Evolutionary conservation across 1,140 invertebrate genomes (phyloP).

Genomic region (Ips typographus): DNA sequence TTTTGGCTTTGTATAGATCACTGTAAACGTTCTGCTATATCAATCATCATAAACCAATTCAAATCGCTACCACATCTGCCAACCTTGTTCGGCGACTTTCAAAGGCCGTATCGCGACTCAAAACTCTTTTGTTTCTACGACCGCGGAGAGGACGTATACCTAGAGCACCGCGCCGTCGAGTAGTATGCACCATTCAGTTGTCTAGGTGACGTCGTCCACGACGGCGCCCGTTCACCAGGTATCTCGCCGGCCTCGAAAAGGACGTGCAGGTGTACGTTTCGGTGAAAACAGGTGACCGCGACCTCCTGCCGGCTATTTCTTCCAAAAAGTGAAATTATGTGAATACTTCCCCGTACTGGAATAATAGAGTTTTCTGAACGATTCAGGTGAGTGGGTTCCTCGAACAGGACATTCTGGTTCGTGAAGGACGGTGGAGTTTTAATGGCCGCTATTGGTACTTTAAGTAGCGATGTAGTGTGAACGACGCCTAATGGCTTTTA

Average conservation of each 20-base stretch:
- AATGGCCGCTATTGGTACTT: not conserved
- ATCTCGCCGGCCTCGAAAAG: constrained; percentile 5
- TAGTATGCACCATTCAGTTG: constrained; percentile 6
- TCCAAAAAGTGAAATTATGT: not conserved
- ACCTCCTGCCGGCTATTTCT: not conserved
- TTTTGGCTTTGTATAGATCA: too few species aligned
- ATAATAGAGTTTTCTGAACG: too few species aligned
- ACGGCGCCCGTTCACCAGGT: constrained; percentile 4
- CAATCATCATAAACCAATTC: too few species aligned
- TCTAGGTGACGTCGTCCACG: not conserved
- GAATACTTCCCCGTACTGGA: too few species aligned
- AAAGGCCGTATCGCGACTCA: constrained; percentile 15
- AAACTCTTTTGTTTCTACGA: constrained; percentile 1
- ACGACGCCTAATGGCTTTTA: not conserved
- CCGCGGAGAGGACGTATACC: not conserved
- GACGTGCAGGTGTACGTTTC: constrained; percentile 10
- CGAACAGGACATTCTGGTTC: not conserved
- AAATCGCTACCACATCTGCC: constrained; percentile 4
- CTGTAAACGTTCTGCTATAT: too few species aligned
- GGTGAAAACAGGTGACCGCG: constrained; percentile 7
- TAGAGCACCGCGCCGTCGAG: constrained; percentile 3
- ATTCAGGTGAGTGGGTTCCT: not conserved
- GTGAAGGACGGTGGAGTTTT: not conserved
- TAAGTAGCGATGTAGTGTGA: not conserved
- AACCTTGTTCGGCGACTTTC: constrained; percentile 21